phyloP scores from a whole-genome alignment of 2,113 vertebrate genomes.

The Channa argus region DNA sequence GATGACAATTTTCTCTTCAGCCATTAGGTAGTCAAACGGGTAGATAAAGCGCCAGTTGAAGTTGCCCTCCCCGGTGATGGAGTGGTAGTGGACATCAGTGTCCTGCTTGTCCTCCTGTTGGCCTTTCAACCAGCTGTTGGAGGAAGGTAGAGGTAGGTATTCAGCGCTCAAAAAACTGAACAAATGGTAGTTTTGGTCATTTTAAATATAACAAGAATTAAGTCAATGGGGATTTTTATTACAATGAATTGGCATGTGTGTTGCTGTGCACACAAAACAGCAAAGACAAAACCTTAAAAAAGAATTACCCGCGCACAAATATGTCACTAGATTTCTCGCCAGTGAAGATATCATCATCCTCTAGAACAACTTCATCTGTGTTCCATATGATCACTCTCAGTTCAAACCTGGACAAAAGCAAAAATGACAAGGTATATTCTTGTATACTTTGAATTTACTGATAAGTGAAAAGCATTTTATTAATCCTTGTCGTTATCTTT shows the following conservation, averaged over 20 bases:
- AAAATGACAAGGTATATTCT: background rate
- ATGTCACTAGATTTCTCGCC: conserved; percentile 99
- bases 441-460: background rate
- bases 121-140: conserved; percentile 94
- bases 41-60: conserved; percentile 98
- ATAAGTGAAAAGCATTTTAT: background rate
- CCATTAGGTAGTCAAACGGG: conserved; percentile 97
- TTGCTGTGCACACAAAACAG: background rate
- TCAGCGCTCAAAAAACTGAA: too few species aligned
- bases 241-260: background rate
- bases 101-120: conserved; percentile 99
- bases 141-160: too few species aligned
- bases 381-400: conserved; percentile 98
- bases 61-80: conserved; percentile 96
- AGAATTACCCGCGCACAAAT: conserved; percentile 93
- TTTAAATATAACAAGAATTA: background rate
- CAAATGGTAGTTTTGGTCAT: too few species aligned
- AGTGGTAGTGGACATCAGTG: conserved; percentile 98
- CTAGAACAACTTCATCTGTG: conserved; percentile 96
- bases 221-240: background rate
- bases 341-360: conserved; percentile 98
- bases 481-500: background rate
- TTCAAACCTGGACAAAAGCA: conserved; percentile 87
- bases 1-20: conserved; percentile 97
- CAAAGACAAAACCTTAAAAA: background rate